Percentiles rank a stretch among this genome's conserved stretches.
phyloP scores from a whole-genome alignment of 64 coral and sea anemone species.

The Montipora foliosa region DNA sequence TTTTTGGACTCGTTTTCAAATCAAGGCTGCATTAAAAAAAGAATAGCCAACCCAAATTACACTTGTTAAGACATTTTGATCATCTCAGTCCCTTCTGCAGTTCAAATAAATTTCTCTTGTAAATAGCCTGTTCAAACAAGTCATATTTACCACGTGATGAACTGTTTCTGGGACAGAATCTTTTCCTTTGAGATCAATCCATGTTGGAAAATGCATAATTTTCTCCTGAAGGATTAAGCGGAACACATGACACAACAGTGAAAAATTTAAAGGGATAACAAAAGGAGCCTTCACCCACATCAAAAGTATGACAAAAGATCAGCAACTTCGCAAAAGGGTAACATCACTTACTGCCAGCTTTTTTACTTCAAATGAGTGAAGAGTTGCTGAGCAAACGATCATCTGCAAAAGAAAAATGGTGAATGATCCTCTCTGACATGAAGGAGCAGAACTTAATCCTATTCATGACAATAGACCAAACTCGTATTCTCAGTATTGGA shows the following conservation, averaged over 20 bases:
- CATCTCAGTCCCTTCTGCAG: too few relatives aligned
- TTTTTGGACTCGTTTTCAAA: too few relatives aligned
- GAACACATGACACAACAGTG: neutral
- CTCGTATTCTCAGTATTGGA: too few relatives aligned
- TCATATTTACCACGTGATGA: constrained; percentile 89
- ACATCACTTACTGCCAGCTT: constrained; percentile 88
- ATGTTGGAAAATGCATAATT: constrained; percentile 99
- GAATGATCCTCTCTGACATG: too few relatives aligned
- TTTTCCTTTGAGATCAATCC: constrained; percentile 97
- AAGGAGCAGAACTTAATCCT: too few relatives aligned
- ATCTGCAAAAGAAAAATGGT: constrained; percentile 69
- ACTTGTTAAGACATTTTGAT: too few relatives aligned
- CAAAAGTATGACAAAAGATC: too few relatives aligned
- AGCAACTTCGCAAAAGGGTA: neutral
- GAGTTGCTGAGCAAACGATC: constrained; percentile 93
- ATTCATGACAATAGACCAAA: too few relatives aligned
- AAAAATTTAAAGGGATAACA: neutral
- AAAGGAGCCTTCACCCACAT: too few relatives aligned
- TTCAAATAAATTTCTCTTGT: too few relatives aligned
- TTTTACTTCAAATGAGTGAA: constrained; percentile 97
- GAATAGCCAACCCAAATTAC: too few relatives aligned
- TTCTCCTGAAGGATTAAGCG: constrained; percentile 59
- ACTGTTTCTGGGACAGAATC: constrained; percentile 96
- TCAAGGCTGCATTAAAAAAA: too few relatives aligned
- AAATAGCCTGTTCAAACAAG: neutral